Percentiles rank a stretch among this genome's conserved stretches.
Evolutionary conservation across 2,797 vertebrate species (phyloP).

Genomic region (Lagodon rhomboides): DNA sequence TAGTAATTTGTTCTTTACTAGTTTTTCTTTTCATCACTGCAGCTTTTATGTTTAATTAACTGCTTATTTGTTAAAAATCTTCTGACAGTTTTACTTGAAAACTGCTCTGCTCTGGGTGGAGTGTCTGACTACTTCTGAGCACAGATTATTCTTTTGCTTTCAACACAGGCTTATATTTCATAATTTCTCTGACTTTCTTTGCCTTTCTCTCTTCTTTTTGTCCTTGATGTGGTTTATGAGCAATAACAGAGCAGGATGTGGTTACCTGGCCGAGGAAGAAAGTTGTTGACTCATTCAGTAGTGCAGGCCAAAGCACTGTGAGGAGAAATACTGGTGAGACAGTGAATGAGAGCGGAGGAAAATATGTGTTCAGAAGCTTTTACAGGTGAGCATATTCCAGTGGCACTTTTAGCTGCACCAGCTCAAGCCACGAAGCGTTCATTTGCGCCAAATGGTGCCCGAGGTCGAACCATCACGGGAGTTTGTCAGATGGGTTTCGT

Average conservation of each 20-base stretch:
- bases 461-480: too few relatives aligned
- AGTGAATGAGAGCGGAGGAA: background rate
- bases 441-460: too few relatives aligned
- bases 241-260: background rate
- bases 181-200: background rate
- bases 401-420: too few relatives aligned
- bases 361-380: background rate
- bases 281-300: conserved; percentile 1
- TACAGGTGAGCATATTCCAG: background rate
- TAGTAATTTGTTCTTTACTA: background rate
- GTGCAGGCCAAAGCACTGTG: background rate
- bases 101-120: background rate
- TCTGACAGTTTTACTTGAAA: background rate
- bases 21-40: background rate
- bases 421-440: too few relatives aligned
- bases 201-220: background rate
- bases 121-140: background rate
- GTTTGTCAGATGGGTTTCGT: too few relatives aligned
- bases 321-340: conserved; percentile 1
- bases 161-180: background rate
- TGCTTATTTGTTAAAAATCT: background rate
- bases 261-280: background rate
- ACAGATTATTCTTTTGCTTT: background rate
- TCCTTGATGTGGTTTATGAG: background rate
- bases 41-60: background rate